Evolutionary conservation across 2,797 vertebrate species (phyloP).

Genomic region (Molossus molossus): DNA sequence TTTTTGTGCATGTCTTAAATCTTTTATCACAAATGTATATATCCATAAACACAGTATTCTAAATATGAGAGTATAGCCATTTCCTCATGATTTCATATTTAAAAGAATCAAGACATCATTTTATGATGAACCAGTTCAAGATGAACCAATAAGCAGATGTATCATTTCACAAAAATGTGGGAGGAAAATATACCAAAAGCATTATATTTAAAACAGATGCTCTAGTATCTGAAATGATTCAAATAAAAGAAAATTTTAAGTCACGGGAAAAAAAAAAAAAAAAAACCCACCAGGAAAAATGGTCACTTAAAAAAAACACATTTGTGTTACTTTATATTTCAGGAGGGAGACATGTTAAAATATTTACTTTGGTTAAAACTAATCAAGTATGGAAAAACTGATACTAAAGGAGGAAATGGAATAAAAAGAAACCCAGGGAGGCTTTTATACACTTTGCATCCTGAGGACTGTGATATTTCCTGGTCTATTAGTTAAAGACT

Average conservation of each 20-base stretch:
- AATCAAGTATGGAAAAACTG: slow-evolving; percentile 74
- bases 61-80: not conserved
- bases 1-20: slow-evolving; percentile 32
- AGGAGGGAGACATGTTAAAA: slow-evolving; percentile 63
- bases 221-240: slow-evolving; percentile 62
- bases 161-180: slow-evolving; percentile 74
- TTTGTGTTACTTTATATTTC: slow-evolving; percentile 74
- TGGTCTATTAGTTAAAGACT: slow-evolving; percentile 62
- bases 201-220: slow-evolving; percentile 78
- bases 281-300: slow-evolving; percentile 54
- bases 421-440: slow-evolving; percentile 49
- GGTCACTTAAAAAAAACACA: slow-evolving; percentile 23
- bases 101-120: slow-evolving; percentile 62
- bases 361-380: slow-evolving; percentile 77
- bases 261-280: slow-evolving; percentile 64
- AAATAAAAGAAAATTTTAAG: slow-evolving; percentile 75
- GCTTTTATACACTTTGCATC: slow-evolving; percentile 31
- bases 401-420: slow-evolving; percentile 60
- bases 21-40: not conserved
- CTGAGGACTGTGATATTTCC: slow-evolving; percentile 40
- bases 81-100: not conserved
- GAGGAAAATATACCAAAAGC: slow-evolving; percentile 57
- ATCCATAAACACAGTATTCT: not conserved
- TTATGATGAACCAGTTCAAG: slow-evolving; percentile 58
- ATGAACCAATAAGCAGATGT: slow-evolving; percentile 66